Base-by-base conservation (phyloP, 2,797 vertebrate genomes). In the Antennarius maculatus region DNA sequence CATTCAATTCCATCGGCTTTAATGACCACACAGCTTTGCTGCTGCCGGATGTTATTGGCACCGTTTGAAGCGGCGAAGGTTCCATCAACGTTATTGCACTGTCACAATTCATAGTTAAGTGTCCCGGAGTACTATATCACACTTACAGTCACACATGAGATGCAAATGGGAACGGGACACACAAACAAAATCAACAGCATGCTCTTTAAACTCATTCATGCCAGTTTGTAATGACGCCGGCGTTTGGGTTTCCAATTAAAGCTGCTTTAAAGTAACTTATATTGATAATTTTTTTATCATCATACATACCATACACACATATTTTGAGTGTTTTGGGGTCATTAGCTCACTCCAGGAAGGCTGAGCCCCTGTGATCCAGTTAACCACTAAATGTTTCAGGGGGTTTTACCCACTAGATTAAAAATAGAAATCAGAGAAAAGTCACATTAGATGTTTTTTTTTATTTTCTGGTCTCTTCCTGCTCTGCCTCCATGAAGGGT, bases 1-100 rank as follows among this genome's bases (percentile, higher is more conserved):
- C 52, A 55, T 61, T 59, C 28, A 49, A 1, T 65, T 65, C 11
- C 3, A 16, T 74, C 53, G n/a, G 43, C 54, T 63, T 61, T 27
- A 57, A 53, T 41, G 48, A 56, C 23, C 13, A n/a, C 27, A 28
- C 6, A 29, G 64, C 57, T 59, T 10, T 45, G 49, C 46, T 54
- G 56, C 14, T 41, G 41, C 14, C 57, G 46, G 4, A 50, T 6
- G 50, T 60, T 60, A n/a, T 28, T 37, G 37, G 61, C 16, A n/a
- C 43, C 31, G 45, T 66, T 63, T 60, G 13, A 7, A 48, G 18
- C 65, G 53, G 41, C 15, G 23, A 13, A 46, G 52, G 16, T 6
- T 70, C 31, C 39, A 15, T 70, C 54, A 43, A 2, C 37, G 16
- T 50, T 48, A 43, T 39, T 16, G 18, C 41, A 63, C 42, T 9